Evolutionary conservation across 2,797 vertebrate genomes (phyloP).

Genomic region (Microctenopoma steveboyesi): DNA sequence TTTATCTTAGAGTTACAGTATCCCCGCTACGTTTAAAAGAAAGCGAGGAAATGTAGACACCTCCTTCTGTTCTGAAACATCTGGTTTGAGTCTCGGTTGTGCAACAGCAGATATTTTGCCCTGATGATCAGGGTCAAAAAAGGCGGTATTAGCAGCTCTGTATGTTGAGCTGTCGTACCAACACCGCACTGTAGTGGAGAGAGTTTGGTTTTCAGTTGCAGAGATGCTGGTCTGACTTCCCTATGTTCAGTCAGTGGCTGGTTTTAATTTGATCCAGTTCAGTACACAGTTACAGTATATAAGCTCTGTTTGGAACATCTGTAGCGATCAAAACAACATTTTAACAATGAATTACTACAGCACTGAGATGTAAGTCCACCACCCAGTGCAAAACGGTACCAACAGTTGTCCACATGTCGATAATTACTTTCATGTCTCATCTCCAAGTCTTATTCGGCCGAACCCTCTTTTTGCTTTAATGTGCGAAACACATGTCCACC

Average conservation of each 20-base stretch:
- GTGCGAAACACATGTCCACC: slow-evolving; percentile 72
- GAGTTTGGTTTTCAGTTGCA: too few relatives aligned
- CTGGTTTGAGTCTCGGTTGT: too few relatives aligned
- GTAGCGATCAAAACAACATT: slow-evolving; percentile 25
- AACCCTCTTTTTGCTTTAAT: slow-evolving; percentile 51
- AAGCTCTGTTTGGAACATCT: not conserved
- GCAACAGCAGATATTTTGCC: too few relatives aligned
- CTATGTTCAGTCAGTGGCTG: not conserved
- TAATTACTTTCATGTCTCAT: slow-evolving; percentile 53
- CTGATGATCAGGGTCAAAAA: too few relatives aligned
- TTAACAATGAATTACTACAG: slow-evolving; percentile 19
- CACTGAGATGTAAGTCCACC: slow-evolving; percentile 19
- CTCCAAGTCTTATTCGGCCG: slow-evolving; percentile 38
- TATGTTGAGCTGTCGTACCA: too few relatives aligned
- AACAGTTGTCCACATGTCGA: slow-evolving; percentile 47
- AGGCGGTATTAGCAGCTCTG: too few relatives aligned
- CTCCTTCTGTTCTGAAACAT: too few relatives aligned
- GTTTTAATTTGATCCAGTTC: not conserved
- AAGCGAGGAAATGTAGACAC: too few relatives aligned
- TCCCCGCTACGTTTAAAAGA: too few relatives aligned
- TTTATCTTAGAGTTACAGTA: too few relatives aligned
- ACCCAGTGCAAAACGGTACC: slow-evolving; percentile 3
- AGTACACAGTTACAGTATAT: not conserved
- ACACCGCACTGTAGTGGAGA: too few relatives aligned
- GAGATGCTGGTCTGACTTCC: too few relatives aligned